Percentiles rank a stretch among this genome's conserved stretches.
Conservation (phyloP, 2,113 vertebrate species). For the Notothenia rossii region DNA sequence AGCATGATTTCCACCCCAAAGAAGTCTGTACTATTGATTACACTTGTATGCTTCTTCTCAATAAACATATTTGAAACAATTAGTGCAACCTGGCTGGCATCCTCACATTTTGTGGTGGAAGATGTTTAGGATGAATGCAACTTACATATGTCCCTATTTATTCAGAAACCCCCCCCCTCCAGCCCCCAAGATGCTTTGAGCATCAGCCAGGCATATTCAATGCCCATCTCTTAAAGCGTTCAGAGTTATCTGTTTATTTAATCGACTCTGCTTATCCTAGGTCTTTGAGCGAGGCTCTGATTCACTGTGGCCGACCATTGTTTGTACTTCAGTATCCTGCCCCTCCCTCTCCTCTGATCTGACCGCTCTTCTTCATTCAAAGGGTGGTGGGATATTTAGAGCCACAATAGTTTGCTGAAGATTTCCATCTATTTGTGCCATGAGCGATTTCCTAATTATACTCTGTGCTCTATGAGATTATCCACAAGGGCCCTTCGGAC, state of each 20-base stretch:
- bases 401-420: constrained; percentile 41
- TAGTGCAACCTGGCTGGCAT: not conserved
- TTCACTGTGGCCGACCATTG: constrained; percentile 75
- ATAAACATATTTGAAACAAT: too few relatives aligned
- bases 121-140: constrained; percentile 1
- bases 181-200: constrained; percentile 44
- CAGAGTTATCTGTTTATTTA: constrained; percentile 73
- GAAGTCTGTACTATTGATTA: too few relatives aligned
- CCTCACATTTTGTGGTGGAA: not conserved
- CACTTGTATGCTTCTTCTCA: too few relatives aligned
- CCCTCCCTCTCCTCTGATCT: constrained; percentile 67
- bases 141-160: not conserved
- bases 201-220: constrained; percentile 61
- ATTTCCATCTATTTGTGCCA: constrained; percentile 57
- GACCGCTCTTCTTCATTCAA: constrained; percentile 56
- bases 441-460: constrained; percentile 41
- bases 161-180: too few relatives aligned
- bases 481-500: not conserved
- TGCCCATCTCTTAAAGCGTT: constrained; percentile 59
- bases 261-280: constrained; percentile 71
- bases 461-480: constrained; percentile 32
- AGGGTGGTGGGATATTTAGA: constrained; percentile 59
- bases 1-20: too few relatives aligned
- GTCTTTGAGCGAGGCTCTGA: constrained; percentile 68
- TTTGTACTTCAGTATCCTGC: constrained; percentile 72